These are phyloP conservation scores for Hesperophylax magnus DNA, from an alignment of 1,140 invertebrate species.

Conservation along the genomic window DNA sequence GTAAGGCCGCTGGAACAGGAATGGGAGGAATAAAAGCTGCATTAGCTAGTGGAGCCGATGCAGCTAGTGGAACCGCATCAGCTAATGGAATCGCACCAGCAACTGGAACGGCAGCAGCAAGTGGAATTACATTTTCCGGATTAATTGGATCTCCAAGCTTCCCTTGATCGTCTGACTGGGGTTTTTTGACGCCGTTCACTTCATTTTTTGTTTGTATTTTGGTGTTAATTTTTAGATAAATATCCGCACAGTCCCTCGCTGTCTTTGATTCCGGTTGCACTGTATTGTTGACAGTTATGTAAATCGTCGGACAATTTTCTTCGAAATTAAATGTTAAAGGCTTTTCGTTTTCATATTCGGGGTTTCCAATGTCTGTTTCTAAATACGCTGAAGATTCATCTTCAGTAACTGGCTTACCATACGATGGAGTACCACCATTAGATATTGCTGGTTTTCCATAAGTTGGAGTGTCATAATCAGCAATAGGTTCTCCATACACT, in stretches of 20 bases:
- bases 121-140: conserved; percentile 22
- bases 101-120: conserved; percentile 17
- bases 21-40: background rate
- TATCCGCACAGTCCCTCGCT: conserved; percentile 45
- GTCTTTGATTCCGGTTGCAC: conserved; percentile 42
- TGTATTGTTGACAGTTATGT: conserved; percentile 51
- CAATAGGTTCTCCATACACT: background rate
- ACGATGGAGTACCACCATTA: background rate
- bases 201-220: conserved; percentile 46
- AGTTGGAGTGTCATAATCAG: background rate
- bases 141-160: background rate
- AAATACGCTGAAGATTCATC: background rate
- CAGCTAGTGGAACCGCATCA: background rate
- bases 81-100: conserved; percentile 10
- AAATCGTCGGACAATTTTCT: conserved; percentile 48
- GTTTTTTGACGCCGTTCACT: background rate
- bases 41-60: background rate
- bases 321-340: background rate
- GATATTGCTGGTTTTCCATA: background rate
- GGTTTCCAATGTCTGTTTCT: too few relatives aligned
- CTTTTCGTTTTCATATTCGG: too few relatives aligned
- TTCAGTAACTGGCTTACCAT: background rate
- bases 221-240: conserved; percentile 51
- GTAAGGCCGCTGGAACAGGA: background rate
- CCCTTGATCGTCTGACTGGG: background rate